Base-by-base conservation (phyloP, 2,888 invertebrate genomes). In the Ditula angustiorana region DNA sequence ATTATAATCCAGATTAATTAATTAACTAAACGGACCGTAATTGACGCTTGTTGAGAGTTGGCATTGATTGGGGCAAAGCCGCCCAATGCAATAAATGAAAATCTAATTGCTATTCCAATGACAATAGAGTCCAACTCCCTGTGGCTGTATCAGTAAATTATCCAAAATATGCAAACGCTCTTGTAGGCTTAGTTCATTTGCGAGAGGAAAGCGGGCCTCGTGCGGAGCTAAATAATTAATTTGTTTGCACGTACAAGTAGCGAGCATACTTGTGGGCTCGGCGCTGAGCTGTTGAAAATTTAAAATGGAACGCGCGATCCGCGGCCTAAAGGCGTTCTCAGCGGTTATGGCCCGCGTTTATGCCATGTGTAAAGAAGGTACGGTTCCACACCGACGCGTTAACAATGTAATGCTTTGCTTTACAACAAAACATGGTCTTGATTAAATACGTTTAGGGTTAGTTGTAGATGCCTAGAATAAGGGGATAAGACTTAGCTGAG, bases 141-240 rank as follows among this genome's bases (percentile, higher is more conserved):
- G 46, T 52, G 35, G 26, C 19, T 11, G 21, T 33, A 46, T 58
- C 50, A 37, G 46, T 59, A 53, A 53, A 59, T 35, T 59, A 53
- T 46, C 53, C 64, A 16, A 71, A 74, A 71, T 76, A 78, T 77
- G 77, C 77, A 75, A 79, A 82, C 78, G 77, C 76, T 75, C 49
- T 44, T 58, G 66, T 71, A 69, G 70, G 68, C 70, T 76, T 72
- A 73, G 81, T 81, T 82, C 81, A 75, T 82, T 76, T 78, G 72
- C 76, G 77, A 74, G 73, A 72, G 76, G 71, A 75, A 76, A 78
- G 76, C 69, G 63, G 61, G 60, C 67, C 77, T 57, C 56, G 33
- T 52, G 47, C 52, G 26, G 47, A 50, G 65, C 74, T 88, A 75
- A 87, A 88, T 88, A 85, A 88, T 89, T 88, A 90, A 91, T 87